These are phyloP conservation scores for Malthinus seriepunctatus DNA, from an alignment of 2,888 invertebrate species.

Conservation along the genomic window DNA sequence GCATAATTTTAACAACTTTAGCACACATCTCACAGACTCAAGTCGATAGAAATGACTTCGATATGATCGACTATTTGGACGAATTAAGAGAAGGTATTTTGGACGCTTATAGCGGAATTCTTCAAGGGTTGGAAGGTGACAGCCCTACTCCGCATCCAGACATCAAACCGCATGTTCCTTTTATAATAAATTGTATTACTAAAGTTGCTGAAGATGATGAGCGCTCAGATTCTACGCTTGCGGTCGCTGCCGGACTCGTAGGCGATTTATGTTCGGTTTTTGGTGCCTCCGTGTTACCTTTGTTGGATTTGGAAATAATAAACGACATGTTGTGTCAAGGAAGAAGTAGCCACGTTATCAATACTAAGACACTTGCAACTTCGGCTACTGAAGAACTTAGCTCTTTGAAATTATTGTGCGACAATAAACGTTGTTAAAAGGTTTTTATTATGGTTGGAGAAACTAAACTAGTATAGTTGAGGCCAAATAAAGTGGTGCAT, in stretches of 20 bases:
- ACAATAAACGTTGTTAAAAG: too few species aligned
- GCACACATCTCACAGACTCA: constrained; percentile 90
- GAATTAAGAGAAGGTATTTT: constrained; percentile 93
- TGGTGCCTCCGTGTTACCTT: constrained; percentile 78
- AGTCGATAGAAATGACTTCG: constrained; percentile 89
- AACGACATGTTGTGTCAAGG: constrained; percentile 83
- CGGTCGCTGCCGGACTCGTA: constrained; percentile 87
- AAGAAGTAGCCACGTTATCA: constrained; percentile 80
- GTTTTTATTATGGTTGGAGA: too few species aligned
- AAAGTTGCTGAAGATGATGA: constrained; percentile 83
- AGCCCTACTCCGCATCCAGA: constrained; percentile 67
- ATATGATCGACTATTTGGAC: constrained; percentile 95
- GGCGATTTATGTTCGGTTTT: constrained; percentile 94
- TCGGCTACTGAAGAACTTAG: constrained; percentile 98
- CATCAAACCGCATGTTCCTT: constrained; percentile 82
- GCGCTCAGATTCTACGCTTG: constrained; percentile 83
- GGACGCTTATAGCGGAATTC: constrained; percentile 97
- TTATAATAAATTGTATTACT: constrained; percentile 88
- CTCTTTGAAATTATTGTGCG: too few species aligned
- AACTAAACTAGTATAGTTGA: too few species aligned
- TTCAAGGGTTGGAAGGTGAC: constrained; percentile 89
- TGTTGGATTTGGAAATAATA: constrained; percentile 84
- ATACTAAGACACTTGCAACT: constrained; percentile 88
- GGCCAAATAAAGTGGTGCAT: too few species aligned
- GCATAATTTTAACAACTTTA: constrained; percentile 77